Conservation (phyloP, 2,888 invertebrate species). For the Antheraea yamamai region DNA sequence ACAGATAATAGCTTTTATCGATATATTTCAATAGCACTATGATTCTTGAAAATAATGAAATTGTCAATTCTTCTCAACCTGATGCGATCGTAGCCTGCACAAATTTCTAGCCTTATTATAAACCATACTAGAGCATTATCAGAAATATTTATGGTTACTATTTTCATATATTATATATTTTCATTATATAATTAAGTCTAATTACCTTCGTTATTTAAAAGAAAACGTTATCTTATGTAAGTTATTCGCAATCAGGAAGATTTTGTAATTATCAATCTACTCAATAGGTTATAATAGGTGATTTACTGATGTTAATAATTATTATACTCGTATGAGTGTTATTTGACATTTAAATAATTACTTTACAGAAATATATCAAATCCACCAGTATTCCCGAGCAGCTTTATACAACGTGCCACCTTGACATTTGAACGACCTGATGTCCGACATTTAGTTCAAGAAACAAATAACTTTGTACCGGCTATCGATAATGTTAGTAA, state of each 20-base stretch:
- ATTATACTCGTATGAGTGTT: background rate
- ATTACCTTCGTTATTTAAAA: too few relatives aligned
- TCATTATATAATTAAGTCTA: too few relatives aligned
- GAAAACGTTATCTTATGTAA: too few relatives aligned
- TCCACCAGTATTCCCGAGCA: slow-evolving; percentile 35
- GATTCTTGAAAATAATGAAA: background rate
- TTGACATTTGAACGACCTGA: slow-evolving; percentile 14
- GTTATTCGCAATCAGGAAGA: too few relatives aligned
- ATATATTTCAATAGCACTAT: too few relatives aligned
- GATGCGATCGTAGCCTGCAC: background rate
- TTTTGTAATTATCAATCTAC: background rate
- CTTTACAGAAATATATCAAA: slow-evolving; percentile 34
- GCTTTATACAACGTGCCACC: slow-evolving; percentile 22
- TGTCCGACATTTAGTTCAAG: slow-evolving; percentile 2
- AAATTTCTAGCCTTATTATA: background rate
- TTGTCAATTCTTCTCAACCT: background rate
- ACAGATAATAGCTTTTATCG: too few relatives aligned
- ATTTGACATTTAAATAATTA: background rate
- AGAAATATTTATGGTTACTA: background rate
- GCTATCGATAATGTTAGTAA: background rate
- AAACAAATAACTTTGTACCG: slow-evolving; percentile 9
- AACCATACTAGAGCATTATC: background rate
- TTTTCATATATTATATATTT: too few relatives aligned
- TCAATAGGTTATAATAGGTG: background rate
- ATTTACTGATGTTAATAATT: too few relatives aligned